Base-by-base conservation (phyloP, 1,140 invertebrate species). In the Belonocnema kinseyi region DNA sequence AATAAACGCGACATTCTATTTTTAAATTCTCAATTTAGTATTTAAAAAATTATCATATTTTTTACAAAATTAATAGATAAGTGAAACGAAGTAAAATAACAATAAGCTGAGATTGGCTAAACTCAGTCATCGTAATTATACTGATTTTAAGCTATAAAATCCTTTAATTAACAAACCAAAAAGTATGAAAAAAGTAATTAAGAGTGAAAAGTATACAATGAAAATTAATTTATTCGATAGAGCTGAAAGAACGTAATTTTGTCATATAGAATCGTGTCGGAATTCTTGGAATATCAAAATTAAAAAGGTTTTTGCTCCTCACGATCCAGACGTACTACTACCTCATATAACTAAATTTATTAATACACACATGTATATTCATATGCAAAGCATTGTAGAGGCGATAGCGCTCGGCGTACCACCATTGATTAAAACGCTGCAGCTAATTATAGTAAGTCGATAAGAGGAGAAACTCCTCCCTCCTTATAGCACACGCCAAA, bases 381-480 rank as follows among this genome's bases (percentile, higher is more conserved):
- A 58, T 58, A 58, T 26, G 19, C 56, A 58, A 21, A 61, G 16
- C 21, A 61, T 14, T 61, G 1, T 61, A 61, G 26, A 61, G 58
- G 19, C 73, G 56, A 74, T 73, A 50, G 76, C 81, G 73, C 77
- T 70, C 77, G 72, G 78, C 79, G 61, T 80, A 81, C 71, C 70
- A 79, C 83, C 80, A 85, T 85, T 80, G 83, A 85, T 85, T 26
- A 26, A 2, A 26, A 26, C 21, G 21, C 21, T 85, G 78, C 79
- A 79, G 77, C 79, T 85, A 85, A 85, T 85, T 83, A 85, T 82
- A 85, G 83, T 80, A 66, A 77, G 75, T 77, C 76, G 79, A 80
- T 82, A 79, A 78, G 78, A 80, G 73, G 81, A 82, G 76, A 77
- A 82, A 74, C 26, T 75, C 74, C 66, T 73, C 81, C 77, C 81